A percentile compares a stretch with the other conserved stretches of the same genome.
phyloP scores from a whole-genome alignment of 2,797 vertebrate genomes.

The Amblyopsis hoosieri region DNA sequence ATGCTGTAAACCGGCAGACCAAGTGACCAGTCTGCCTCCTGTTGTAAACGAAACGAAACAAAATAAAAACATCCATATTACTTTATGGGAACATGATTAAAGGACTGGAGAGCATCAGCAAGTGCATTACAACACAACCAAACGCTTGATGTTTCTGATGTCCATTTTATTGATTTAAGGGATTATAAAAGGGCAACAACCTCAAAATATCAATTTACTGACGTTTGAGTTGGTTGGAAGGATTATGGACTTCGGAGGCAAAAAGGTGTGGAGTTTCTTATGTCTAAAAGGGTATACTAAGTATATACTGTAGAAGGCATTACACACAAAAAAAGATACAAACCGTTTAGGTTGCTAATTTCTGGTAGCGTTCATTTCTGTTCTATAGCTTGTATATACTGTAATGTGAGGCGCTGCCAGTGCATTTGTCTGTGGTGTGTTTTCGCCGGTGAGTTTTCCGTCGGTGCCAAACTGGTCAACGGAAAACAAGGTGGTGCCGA shows the following conservation, averaged over 20 bases:
- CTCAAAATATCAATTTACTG: slow-evolving; percentile 54
- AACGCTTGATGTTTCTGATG: slow-evolving; percentile 64
- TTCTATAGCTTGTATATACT: slow-evolving; percentile 75
- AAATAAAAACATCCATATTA: slow-evolving; percentile 63
- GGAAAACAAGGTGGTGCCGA: slow-evolving; percentile 53
- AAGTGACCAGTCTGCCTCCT: slow-evolving; percentile 25
- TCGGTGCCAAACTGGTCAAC: slow-evolving; percentile 16
- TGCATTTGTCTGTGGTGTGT: slow-evolving; percentile 72
- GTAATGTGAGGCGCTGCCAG: slow-evolving; percentile 76
- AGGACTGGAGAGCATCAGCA: slow-evolving; percentile 49
- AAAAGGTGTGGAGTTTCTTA: slow-evolving; percentile 1
- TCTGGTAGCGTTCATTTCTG: slow-evolving; percentile 60
- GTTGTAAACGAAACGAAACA: not conserved
- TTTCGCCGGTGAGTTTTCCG: slow-evolving; percentile 58
- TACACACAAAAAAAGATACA: slow-evolving; percentile 42
- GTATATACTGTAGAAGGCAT: slow-evolving; percentile 13
- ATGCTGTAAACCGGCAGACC: slow-evolving; percentile 53
- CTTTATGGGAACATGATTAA: slow-evolving; percentile 40
- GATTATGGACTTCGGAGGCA: slow-evolving; percentile 11
- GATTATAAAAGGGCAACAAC: slow-evolving; percentile 34
- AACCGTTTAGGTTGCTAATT: slow-evolving; percentile 45
- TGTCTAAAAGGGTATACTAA: not conserved
- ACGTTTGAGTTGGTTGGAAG: slow-evolving; percentile 48
- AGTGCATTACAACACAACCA: slow-evolving; percentile 72
- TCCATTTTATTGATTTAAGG: slow-evolving; percentile 50